A percentile compares a stretch with the other conserved stretches of the same genome.
Conservation (phyloP, 2,797 vertebrate species). For the Phalloptychus januarius region DNA sequence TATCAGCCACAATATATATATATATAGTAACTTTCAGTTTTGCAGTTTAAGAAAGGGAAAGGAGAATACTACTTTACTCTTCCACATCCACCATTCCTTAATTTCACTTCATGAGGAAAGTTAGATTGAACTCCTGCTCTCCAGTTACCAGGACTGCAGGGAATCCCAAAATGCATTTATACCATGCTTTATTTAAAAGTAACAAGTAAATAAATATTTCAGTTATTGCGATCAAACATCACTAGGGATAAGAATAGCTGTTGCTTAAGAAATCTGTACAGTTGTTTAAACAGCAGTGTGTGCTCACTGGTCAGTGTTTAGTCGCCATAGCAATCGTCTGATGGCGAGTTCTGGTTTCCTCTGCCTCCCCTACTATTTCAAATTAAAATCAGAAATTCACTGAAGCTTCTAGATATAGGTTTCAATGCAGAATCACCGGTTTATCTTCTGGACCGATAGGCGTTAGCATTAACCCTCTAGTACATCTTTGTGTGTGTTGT, state of each 20-base stretch:
- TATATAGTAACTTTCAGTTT: slow-evolving; percentile 48
- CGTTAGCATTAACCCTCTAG: background rate
- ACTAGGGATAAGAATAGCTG: background rate
- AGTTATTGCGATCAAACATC: background rate
- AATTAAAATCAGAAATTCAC: background rate
- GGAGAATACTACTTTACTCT: slow-evolving; percentile 46
- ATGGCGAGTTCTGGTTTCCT: background rate
- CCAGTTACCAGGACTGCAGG: background rate
- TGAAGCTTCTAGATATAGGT: background rate
- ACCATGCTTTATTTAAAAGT: background rate
- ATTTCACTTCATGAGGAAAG: slow-evolving; percentile 27
- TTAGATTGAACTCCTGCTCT: slow-evolving; percentile 39
- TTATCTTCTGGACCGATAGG: background rate
- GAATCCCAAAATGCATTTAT: slow-evolving; percentile 9
- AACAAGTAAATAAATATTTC: background rate
- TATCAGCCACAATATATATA: slow-evolving; percentile 24
- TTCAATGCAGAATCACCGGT: background rate
- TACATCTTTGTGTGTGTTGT: background rate
- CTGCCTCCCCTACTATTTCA: background rate
- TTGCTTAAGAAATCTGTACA: background rate
- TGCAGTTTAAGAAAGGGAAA: slow-evolving; percentile 48
- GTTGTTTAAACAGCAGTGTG: background rate
- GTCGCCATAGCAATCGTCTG: background rate
- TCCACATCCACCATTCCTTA: slow-evolving; percentile 20
- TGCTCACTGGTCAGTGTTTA: background rate